A percentile compares a stretch with the other conserved stretches of the same genome.
Conservation (phyloP, 1,140 invertebrate genomes). For the Tetragonula clypearis region DNA sequence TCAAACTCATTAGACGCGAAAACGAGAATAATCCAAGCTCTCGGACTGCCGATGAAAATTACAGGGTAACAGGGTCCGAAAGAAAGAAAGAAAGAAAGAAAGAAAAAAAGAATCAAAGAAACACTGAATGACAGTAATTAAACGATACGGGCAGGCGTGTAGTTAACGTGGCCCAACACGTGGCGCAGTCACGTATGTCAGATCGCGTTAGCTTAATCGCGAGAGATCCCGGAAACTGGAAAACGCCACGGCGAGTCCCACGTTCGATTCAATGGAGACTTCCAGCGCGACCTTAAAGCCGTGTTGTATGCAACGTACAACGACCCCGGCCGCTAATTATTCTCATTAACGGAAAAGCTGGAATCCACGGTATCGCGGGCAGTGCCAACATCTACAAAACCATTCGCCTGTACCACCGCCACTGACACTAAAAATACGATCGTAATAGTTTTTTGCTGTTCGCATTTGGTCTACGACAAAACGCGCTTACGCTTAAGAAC, state of each 20-base stretch:
- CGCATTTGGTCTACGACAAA: neutral
- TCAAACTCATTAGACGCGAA: neutral
- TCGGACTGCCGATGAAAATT: neutral
- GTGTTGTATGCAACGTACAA: constrained; percentile 52
- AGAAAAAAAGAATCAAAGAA: neutral
- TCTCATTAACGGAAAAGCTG: constrained; percentile 69
- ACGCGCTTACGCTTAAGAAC: neutral
- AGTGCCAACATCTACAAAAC: constrained; percentile 34
- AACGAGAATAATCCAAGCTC: neutral
- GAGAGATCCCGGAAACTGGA: constrained; percentile 39
- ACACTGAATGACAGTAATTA: constrained; percentile 17
- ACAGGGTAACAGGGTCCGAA: neutral
- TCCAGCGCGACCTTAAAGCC: constrained; percentile 37
- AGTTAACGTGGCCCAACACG: neutral
- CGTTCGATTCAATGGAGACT: constrained; percentile 61
- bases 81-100: neutral
- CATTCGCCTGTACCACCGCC: constrained; percentile 21
- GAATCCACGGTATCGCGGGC: constrained; percentile 46
- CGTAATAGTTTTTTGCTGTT: constrained; percentile 15
- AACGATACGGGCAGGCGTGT: neutral
- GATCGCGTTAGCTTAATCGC: constrained; percentile 12
- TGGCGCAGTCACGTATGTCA: neutral
- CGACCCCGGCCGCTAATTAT: constrained; percentile 66
- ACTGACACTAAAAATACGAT: constrained; percentile 20
- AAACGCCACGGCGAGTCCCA: constrained; percentile 45